phyloP scores from a whole-genome alignment of 1,140 invertebrate species.

The Drosophila sturtevanti region DNA sequence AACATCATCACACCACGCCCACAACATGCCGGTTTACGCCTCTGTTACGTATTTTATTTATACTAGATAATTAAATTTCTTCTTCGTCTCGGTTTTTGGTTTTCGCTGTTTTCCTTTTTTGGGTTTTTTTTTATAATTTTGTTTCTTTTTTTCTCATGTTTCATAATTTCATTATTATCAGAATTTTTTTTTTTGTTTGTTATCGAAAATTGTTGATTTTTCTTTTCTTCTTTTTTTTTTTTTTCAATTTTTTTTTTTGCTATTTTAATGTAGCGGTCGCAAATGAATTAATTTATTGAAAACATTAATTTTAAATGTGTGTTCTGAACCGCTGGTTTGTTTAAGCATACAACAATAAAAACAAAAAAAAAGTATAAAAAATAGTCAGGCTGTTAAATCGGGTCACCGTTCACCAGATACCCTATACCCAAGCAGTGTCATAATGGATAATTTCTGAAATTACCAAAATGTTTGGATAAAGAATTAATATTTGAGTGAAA shows the following conservation, averaged over 20 bases:
- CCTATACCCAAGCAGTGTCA: background rate
- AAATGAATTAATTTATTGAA: slow-evolving; percentile 49
- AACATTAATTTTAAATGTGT: slow-evolving; percentile 44
- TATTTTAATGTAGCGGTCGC: slow-evolving; percentile 39
- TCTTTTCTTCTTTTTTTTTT: background rate
- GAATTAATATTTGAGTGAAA: too few species aligned
- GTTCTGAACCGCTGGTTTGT: slow-evolving; percentile 36
- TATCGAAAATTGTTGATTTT: slow-evolving; percentile 36
- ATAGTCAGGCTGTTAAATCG: slow-evolving; percentile 15
- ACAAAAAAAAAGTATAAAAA: slow-evolving; percentile 44
- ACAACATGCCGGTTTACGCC: slow-evolving; percentile 27
- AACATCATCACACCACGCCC: slow-evolving; percentile 39
- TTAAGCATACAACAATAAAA: slow-evolving; percentile 49
- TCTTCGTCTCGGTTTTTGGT: slow-evolving; percentile 1
- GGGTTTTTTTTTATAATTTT: slow-evolving; percentile 21
- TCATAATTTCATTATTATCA: slow-evolving; percentile 48
- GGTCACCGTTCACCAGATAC: background rate
- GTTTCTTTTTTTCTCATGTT: slow-evolving; percentile 10
- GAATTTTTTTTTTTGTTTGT: slow-evolving; percentile 16
- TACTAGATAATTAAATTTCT: slow-evolving; percentile 30
- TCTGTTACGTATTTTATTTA: slow-evolving; percentile 47
- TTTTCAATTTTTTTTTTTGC: background rate
- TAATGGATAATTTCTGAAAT: background rate
- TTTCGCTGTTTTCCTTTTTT: slow-evolving; percentile 13
- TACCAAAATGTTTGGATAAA: background rate